Base-by-base conservation (phyloP, 2,797 vertebrate species). In the Cynodonichthys magdalenae region DNA sequence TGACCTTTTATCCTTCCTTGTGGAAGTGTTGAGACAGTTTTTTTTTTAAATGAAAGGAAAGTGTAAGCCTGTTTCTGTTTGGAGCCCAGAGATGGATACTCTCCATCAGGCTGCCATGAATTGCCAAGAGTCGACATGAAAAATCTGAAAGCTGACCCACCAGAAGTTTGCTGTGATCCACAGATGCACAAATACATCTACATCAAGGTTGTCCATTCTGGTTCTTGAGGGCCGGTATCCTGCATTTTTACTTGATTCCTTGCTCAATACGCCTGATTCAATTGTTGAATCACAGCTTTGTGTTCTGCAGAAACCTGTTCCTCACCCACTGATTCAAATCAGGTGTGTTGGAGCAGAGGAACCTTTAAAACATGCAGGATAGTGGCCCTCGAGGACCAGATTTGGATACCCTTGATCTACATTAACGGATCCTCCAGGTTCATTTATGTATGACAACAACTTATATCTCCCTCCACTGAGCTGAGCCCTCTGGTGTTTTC, bases 151-250 rank as follows among this genome's bases (percentile, higher is more conserved):
- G 71, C 49, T 27, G 51, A 29, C 41, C 57, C 14, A 17, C 5
- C 83, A 79, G 72, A 39, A 77, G 53, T 74, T 59, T 75, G 73
- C 55, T 66, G 46, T 63, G 28, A 49, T 70, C 77, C 74, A 58
- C 51, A 56, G 59, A 63, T 74, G 44, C 62, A 49, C 24, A 24
- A 24, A 24, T 24, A 24, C 24, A 24, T 24, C 24, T 24, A 24
- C 24, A 24, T 24, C 24, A 24, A 24, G 24, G 24, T 24, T 24
- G 24, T 24, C 24, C 24, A 24, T 24, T 24, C 24, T 24, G 24
- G 24, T 24, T 24, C 24, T 24, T 24, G 24, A 24, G 24, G 24
- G 24, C 24, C 24, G 24, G 24, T 24, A 24, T 3, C 24, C 24
- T 24, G 24, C 24, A 24, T 24, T 24, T 24, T 24, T 24, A 24